A percentile compares a stretch with the other conserved stretches of the same genome.
Conservation (phyloP, 2,113 vertebrate genomes). For the Phalacrocorax pelagicus region DNA sequence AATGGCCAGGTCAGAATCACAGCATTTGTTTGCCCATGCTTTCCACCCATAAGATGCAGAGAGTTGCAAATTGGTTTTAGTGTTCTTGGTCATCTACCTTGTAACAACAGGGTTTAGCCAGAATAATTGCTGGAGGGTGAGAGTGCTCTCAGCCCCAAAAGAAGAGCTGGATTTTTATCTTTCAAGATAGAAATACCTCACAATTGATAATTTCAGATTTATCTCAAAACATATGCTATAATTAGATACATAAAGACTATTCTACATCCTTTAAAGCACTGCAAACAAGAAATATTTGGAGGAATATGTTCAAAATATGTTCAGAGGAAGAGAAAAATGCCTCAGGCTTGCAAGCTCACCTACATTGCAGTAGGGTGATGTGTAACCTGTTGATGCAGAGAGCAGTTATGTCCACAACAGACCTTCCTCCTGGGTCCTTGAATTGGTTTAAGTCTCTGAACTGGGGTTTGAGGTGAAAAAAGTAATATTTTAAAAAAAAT, state of each 20-base stretch:
- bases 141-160: neutral
- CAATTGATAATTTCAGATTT: neutral
- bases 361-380: neutral
- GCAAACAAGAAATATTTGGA: neutral
- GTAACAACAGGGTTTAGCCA: neutral
- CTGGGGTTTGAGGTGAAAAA: neutral
- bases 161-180: neutral
- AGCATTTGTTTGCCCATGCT: neutral
- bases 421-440: neutral
- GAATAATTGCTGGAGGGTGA: neutral
- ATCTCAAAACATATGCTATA: neutral
- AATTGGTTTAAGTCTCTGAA: neutral
- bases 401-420: neutral
- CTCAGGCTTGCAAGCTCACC: neutral
- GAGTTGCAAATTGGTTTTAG: neutral
- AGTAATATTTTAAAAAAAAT: neutral
- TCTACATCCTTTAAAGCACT: neutral
- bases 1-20: neutral
- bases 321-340: neutral
- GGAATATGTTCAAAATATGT: neutral
- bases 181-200: neutral
- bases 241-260: neutral
- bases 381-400: neutral
- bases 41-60: neutral
- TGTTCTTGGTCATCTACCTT: neutral